These are phyloP conservation scores for Merluccius polli DNA, from an alignment of 2,797 vertebrate genomes.

Conservation along the genomic window DNA sequence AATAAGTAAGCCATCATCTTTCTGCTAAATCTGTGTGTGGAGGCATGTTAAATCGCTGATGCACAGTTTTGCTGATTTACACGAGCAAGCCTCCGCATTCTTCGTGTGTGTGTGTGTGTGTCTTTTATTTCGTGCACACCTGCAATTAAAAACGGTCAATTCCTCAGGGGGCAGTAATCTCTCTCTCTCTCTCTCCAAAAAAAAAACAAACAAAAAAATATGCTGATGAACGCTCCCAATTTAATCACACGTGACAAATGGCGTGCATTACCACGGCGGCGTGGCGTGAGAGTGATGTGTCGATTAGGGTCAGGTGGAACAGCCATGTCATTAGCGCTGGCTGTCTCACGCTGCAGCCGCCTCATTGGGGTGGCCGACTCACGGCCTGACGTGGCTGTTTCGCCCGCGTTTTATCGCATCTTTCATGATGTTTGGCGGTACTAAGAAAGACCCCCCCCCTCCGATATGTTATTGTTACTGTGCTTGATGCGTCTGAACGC, in stretches of 20 bases:
- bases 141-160: constrained; percentile 38
- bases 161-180: constrained; percentile 28
- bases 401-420: neutral
- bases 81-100: constrained; percentile 9
- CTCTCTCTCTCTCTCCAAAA: neutral
- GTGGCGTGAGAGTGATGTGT: constrained; percentile 26
- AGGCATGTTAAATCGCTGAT: constrained; percentile 30
- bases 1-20: constrained; percentile 7
- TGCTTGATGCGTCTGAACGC: neutral
- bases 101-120: neutral
- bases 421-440: neutral
- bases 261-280: constrained; percentile 37
- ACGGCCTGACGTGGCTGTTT: neutral
- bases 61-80: constrained; percentile 10
- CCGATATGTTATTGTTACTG: neutral
- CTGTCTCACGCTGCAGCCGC: neutral
- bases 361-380: neutral
- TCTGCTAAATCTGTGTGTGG: constrained; percentile 12
- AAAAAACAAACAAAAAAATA: constrained; percentile 15
- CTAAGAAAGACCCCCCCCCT: neutral
- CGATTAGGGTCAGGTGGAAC: constrained; percentile 20
- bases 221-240: constrained; percentile 47
- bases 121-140: constrained; percentile 17
- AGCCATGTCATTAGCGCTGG: constrained; percentile 5
- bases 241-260: constrained; percentile 45